Evolutionary conservation across 2,888 invertebrate genomes (phyloP).

Genomic region (Falcaria lacertinaria): DNA sequence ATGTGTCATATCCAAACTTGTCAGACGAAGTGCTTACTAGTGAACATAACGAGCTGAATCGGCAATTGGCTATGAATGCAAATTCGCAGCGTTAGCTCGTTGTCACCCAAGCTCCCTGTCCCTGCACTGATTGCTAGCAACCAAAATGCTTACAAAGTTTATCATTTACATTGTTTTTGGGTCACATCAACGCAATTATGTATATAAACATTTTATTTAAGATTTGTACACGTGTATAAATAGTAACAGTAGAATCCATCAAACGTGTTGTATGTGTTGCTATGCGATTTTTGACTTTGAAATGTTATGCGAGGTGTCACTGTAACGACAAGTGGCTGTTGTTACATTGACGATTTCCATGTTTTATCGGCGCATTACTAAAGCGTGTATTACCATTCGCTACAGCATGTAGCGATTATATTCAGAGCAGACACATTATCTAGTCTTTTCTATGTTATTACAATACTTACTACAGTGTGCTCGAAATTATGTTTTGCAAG

Average conservation of each 20-base stretch:
- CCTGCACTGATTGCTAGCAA: conserved; percentile 24
- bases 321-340: too few species aligned
- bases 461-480: neutral
- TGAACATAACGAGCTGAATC: conserved; percentile 52
- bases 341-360: neutral
- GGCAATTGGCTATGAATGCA: conserved; percentile 62
- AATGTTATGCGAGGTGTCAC: too few species aligned
- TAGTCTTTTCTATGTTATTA: neutral
- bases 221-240: too few species aligned
- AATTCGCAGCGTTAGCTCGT: conserved; percentile 50
- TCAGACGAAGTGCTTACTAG: conserved; percentile 37
- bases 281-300: too few species aligned
- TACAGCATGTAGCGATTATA: neutral
- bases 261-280: too few species aligned
- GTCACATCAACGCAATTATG: conserved; percentile 43
- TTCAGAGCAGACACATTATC: neutral
- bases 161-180: conserved; percentile 42
- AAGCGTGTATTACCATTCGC: neutral
- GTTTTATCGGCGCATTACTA: neutral
- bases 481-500: neutral
- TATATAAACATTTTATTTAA: too few species aligned
- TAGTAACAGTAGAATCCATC: too few species aligned
- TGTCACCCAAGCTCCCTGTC: conserved; percentile 32
- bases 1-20: conserved; percentile 72
- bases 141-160: conserved; percentile 38